Percentiles rank a stretch among this genome's conserved stretches.
Evolutionary conservation across 2,888 invertebrate species (phyloP).

Genomic region (Quadriops clusia): DNA sequence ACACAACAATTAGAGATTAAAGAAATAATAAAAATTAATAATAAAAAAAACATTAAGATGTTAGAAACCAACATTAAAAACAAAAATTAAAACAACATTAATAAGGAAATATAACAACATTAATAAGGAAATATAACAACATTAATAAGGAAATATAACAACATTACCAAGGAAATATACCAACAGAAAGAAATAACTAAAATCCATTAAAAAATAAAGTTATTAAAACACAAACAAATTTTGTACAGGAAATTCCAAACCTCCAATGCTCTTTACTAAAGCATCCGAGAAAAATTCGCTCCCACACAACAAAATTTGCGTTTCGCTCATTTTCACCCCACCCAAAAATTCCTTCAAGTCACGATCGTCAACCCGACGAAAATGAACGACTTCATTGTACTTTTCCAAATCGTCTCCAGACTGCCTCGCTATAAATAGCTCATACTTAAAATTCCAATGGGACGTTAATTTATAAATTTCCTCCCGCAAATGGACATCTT

Average conservation of each 20-base stretch:
- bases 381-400: constrained; percentile 43
- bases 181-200: no score
- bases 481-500: constrained; percentile 49
- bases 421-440: constrained; percentile 42
- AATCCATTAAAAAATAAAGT: constrained; percentile 4
- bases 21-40: no score
- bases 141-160: no score
- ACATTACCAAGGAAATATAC: no score
- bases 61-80: no score
- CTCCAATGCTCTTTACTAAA: constrained; percentile 32
- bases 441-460: constrained; percentile 66
- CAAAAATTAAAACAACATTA: no score
- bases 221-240: constrained; percentile 13
- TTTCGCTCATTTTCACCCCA: constrained; percentile 25
- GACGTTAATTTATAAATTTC: constrained; percentile 45
- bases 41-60: no score
- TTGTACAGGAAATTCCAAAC: constrained; percentile 13
- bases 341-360: constrained; percentile 31
- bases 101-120: no score
- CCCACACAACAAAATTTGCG: constrained; percentile 51
- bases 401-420: constrained; percentile 23
- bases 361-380: constrained; percentile 30
- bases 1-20: no score
- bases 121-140: no score
- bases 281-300: constrained; percentile 43